Evolutionary conservation across 2,888 invertebrate species (phyloP).

Genomic region (Hirtodrosophila confusa): DNA sequence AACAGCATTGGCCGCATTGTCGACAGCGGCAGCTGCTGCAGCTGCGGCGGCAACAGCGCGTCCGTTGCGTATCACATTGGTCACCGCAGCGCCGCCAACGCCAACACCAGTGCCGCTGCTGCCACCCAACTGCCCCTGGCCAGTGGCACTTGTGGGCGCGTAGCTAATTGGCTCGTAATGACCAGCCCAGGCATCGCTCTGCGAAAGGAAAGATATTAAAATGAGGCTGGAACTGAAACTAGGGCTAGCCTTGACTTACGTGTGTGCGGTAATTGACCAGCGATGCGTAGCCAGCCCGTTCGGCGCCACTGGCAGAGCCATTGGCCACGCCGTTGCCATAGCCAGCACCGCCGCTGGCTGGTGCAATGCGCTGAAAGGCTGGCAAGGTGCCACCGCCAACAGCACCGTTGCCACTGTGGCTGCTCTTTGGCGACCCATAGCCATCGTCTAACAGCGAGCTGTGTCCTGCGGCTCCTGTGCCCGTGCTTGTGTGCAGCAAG

Average conservation of each 20-base stretch:
- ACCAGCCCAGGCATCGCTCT: slow-evolving; percentile 80
- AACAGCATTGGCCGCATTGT: slow-evolving; percentile 25
- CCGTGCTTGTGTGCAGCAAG: slow-evolving; percentile 51
- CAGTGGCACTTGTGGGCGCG: slow-evolving; percentile 59
- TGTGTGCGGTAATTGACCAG: slow-evolving; percentile 81
- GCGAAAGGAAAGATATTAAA: slow-evolving; percentile 20
- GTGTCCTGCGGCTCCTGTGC: slow-evolving; percentile 51
- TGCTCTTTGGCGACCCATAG: slow-evolving; percentile 81
- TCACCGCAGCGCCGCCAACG: slow-evolving; percentile 54
- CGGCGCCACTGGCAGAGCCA: slow-evolving; percentile 63
- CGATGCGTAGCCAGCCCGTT: slow-evolving; percentile 76
- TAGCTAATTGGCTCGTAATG: slow-evolving; percentile 82
- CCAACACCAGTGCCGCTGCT: slow-evolving; percentile 29
- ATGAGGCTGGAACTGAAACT: neutral
- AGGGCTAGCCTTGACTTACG: slow-evolving; percentile 65
- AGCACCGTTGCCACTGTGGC: slow-evolving; percentile 71
- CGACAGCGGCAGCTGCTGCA: slow-evolving; percentile 60
- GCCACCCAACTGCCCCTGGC: slow-evolving; percentile 64
- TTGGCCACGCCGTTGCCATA: slow-evolving; percentile 64
- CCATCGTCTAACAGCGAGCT: slow-evolving; percentile 74
- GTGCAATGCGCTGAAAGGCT: slow-evolving; percentile 82
- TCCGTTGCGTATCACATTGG: slow-evolving; percentile 82
- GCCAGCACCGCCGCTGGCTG: slow-evolving; percentile 57
- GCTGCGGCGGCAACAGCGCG: slow-evolving; percentile 62
- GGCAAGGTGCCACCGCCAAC: slow-evolving; percentile 78